A percentile compares a stretch with the other conserved stretches of the same genome.
phyloP scores from a whole-genome alignment of 1,140 invertebrate species.

The Neomicropteryx cornuta region DNA sequence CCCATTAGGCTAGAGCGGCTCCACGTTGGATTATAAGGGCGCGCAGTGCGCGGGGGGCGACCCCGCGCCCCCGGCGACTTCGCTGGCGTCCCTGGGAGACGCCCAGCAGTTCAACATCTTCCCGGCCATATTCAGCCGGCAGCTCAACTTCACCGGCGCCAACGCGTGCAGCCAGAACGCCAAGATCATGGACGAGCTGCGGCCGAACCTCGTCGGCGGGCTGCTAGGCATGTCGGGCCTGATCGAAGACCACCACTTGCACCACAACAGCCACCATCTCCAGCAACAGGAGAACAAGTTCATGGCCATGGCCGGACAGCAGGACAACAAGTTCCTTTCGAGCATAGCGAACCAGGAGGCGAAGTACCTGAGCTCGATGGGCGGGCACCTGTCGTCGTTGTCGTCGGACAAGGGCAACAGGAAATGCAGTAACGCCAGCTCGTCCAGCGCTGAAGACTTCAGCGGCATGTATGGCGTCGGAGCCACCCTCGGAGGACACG shows the following conservation, averaged over 20 bases:
- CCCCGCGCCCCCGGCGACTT: slow-evolving; percentile 44
- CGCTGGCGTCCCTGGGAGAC: slow-evolving; percentile 42
- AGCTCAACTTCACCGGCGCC: slow-evolving; percentile 66
- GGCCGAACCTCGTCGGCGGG: slow-evolving; percentile 67
- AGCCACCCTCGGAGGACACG: slow-evolving; percentile 21
- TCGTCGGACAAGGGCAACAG: slow-evolving; percentile 45
- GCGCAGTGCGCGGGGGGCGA: slow-evolving; percentile 40
- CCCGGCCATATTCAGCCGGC: slow-evolving; percentile 76
- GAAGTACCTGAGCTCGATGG: slow-evolving; percentile 29
- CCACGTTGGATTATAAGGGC: slow-evolving; percentile 42
- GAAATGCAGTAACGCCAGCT: slow-evolving; percentile 64
- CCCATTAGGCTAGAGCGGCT: too few species aligned
- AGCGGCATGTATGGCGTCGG: slow-evolving; percentile 56
- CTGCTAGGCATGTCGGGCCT: slow-evolving; percentile 63
- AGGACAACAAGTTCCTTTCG: slow-evolving; percentile 41
- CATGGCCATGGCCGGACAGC: slow-evolving; percentile 26
- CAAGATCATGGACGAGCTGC: slow-evolving; percentile 72
- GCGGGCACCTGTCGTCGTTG: slow-evolving; percentile 27
- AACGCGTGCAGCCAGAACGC: slow-evolving; percentile 52
- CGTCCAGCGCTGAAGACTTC: slow-evolving; percentile 71
- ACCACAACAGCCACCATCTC: slow-evolving; percentile 29
- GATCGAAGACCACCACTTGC: slow-evolving; percentile 63
- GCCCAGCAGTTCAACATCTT: slow-evolving; percentile 81
- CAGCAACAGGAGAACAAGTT: slow-evolving; percentile 34
- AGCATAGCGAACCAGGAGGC: slow-evolving; percentile 32